phyloP scores from a whole-genome alignment of 1,140 invertebrate species.

The Penaeus indicus region DNA sequence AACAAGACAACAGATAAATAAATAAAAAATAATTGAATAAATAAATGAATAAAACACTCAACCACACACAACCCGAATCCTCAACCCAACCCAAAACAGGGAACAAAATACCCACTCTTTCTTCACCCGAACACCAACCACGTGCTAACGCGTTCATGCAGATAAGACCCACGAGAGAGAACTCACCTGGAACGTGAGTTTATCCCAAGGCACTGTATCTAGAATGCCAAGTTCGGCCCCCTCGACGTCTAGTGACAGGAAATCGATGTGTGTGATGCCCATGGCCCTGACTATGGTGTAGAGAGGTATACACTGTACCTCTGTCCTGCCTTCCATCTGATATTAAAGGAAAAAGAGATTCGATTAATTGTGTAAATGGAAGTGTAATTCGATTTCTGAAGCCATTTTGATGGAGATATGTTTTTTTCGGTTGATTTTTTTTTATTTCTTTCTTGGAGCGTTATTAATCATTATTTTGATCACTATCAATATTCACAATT shows the following conservation, averaged over 20 bases:
- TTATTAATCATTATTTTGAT: not conserved
- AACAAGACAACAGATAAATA: not conserved
- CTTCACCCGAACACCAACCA: too few relatives aligned
- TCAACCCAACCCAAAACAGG: too few relatives aligned
- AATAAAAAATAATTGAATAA: not conserved
- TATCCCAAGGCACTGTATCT: conserved; percentile 59
- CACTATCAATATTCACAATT: not conserved
- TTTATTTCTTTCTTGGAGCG: not conserved
- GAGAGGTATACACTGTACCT: conserved; percentile 61
- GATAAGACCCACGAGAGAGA: not conserved
- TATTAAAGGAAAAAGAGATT: not conserved
- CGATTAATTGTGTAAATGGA: too few relatives aligned
- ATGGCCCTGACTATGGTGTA: conserved; percentile 54
- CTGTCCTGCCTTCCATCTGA: conserved; percentile 5
- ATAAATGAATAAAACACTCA: too few relatives aligned
- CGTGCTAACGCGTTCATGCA: too few relatives aligned
- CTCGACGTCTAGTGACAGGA: conserved; percentile 64
- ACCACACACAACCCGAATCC: too few relatives aligned
- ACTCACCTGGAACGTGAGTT: conserved; percentile 53
- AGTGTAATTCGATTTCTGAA: too few relatives aligned
- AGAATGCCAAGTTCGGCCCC: conserved; percentile 63
- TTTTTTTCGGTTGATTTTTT: too few relatives aligned
- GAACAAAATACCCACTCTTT: too few relatives aligned
- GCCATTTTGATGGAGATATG: too few relatives aligned
- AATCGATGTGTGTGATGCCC: conserved; percentile 58